phyloP scores from a whole-genome alignment of 2,113 vertebrate species.

The Tautogolabrus adspersus region DNA sequence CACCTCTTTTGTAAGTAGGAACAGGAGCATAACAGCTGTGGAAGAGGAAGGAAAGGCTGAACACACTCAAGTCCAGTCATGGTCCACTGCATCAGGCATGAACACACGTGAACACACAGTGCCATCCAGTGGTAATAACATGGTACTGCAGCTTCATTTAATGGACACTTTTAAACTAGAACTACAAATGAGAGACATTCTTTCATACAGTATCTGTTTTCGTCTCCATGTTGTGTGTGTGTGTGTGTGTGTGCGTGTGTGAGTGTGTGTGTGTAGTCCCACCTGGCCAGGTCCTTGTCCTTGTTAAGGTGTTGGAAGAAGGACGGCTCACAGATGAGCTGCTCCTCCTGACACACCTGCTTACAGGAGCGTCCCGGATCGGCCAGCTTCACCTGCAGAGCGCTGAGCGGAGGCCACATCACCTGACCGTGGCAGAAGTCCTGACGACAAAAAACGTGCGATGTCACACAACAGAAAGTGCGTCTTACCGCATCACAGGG shows the following conservation, averaged over 20 bases:
- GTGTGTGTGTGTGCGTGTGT: neutral
- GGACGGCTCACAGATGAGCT: conserved; percentile 97
- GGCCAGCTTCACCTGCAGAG: conserved; percentile 93
- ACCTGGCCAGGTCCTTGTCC: conserved; percentile 90
- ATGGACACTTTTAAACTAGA: conserved; percentile 15
- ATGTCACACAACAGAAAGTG: conserved; percentile 5
- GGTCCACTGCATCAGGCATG: neutral
- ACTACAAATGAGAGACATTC: neutral
- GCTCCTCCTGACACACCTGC: conserved; percentile 96
- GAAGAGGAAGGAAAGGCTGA: neutral
- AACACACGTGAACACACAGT: neutral
- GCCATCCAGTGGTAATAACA: conserved; percentile 32
- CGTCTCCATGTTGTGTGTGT: neutral
- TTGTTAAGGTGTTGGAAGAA: conserved; percentile 99
- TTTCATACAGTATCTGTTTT: no score
- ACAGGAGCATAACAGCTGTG: neutral
- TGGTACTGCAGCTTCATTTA: conserved; percentile 22
- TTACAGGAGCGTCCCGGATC: conserved; percentile 93
- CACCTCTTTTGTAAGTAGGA: neutral
- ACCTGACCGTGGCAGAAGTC: conserved; percentile 99
- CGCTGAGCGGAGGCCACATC: conserved; percentile 96
- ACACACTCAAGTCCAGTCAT: no score
- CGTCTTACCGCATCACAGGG: no score
- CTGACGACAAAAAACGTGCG: conserved; percentile 69
- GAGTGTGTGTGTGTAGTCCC: neutral